Base-by-base conservation (phyloP, 2,113 vertebrate genomes). In the Rhea americana region DNA sequence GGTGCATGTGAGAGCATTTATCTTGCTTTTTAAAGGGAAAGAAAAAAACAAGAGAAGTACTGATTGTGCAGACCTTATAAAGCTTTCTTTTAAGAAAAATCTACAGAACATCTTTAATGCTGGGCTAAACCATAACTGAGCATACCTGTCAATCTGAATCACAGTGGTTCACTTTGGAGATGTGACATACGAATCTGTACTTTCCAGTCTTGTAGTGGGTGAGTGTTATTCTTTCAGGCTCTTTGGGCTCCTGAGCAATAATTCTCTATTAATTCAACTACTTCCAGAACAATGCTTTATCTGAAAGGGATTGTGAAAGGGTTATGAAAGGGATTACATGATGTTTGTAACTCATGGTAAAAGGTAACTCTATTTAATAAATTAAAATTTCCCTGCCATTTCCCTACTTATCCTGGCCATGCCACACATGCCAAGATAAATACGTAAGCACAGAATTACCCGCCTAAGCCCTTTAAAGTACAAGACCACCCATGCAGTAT, bases 41-140 rank as follows among this genome's bases (percentile, higher is more conserved):
- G 7, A 28, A 74, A 75, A 25, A 25, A 43, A 45, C 75, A 15
- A 63, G 13, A 61, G 51, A 79, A 68, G 9, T 68, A 11, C 15
- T 85, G 50, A 85, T 76, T 82, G 89, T 79, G 18, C 71, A 82
- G 37, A 45, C 12, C 48, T 77, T 45, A 24, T 12, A 32, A 6
- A n/a, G 61, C 81, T 88, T 76, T 62, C 24, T n/a, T 73, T 32
- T 53, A 62, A 74, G 37, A 28, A 81, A 89, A 89, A 78, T n/a
- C 9, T 70, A 21, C 74, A 84, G 50, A 58, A 22, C 7, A 39
- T 32, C 17, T 50, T 67, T 39, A 58, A 12, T 9, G 30, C 63
- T 55, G 14, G 20, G 14, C n/a, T 82, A 78, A 79, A 51, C 28
- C 47, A 63, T 45, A 79, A 28, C 16, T 35, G 32, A 72, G 30